Evolutionary conservation across 2,113 vertebrate genomes (phyloP).

Genomic region (Neopipo cinnamomea): DNA sequence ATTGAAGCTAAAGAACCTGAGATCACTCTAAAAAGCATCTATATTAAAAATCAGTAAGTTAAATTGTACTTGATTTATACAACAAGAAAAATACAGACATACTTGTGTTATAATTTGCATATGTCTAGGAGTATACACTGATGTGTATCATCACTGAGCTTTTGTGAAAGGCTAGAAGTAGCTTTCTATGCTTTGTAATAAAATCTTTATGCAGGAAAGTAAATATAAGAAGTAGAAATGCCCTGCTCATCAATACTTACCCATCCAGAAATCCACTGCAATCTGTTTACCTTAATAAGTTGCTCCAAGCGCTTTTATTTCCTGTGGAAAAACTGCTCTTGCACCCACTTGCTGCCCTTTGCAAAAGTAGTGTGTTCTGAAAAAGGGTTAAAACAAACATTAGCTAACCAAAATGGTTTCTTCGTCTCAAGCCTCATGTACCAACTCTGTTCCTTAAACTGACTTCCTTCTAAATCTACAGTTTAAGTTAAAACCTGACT

Average conservation of each 20-base stretch:
- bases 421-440: neutral
- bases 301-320: constrained; percentile 30
- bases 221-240: neutral
- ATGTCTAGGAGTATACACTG: neutral
- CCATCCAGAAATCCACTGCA: constrained; percentile 68
- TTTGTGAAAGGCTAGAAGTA: neutral
- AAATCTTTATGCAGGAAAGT: neutral
- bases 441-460: neutral
- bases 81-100: neutral
- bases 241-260: constrained; percentile 50
- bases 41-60: neutral
- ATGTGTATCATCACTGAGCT: neutral
- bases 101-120: neutral
- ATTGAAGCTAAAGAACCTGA: neutral
- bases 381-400: constrained; percentile 13
- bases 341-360: neutral
- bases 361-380: constrained; percentile 11
- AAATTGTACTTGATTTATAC: neutral
- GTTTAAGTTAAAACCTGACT: neutral
- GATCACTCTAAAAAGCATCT: neutral
- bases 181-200: neutral
- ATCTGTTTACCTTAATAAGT: constrained; percentile 54
- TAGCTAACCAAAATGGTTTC: neutral
- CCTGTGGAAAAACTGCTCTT: neutral
- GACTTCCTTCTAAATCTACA: neutral